These are phyloP conservation scores for Ips nitidus DNA, from an alignment of 1,140 invertebrate genomes.

Conservation along the genomic window DNA sequence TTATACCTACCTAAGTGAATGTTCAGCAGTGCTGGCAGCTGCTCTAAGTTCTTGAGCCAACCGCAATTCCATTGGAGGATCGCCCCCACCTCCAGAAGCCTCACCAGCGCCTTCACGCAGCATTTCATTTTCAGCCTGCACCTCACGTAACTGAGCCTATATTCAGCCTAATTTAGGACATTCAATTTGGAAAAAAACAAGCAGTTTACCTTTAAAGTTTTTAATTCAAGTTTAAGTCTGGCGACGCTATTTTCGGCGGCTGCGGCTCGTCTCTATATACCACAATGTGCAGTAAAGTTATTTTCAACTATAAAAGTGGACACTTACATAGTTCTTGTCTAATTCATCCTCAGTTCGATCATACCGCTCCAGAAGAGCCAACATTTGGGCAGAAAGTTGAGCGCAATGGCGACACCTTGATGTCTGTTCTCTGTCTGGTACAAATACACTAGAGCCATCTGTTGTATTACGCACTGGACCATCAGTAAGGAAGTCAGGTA, in stretches of 20 bases:
- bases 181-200: neutral
- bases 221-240: constrained; percentile 61
- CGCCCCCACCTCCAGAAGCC: constrained; percentile 43
- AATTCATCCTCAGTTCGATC: constrained; percentile 56
- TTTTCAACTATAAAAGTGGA: too few relatives aligned
- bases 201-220: constrained; percentile 57
- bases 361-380: neutral
- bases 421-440: neutral
- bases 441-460: neutral
- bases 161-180: constrained; percentile 7
- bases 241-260: constrained; percentile 59
- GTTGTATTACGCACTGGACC: constrained; percentile 61
- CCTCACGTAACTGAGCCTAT: constrained; percentile 50
- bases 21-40: constrained; percentile 65
- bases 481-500: constrained; percentile 74
- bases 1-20: constrained; percentile 60
- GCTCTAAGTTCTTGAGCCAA: constrained; percentile 59
- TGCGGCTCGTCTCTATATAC: constrained; percentile 57
- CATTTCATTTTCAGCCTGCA: constrained; percentile 54
- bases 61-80: constrained; percentile 45
- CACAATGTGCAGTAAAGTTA: too few relatives aligned
- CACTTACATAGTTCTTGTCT: constrained; percentile 58
- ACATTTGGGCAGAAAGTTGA: constrained; percentile 12
- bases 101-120: constrained; percentile 49
- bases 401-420: constrained; percentile 6